A percentile compares a stretch with the other conserved stretches of the same genome.
These are phyloP conservation scores for Aproaerema taeniolella DNA, from an alignment of 2,888 invertebrate species.

Conservation along the genomic window DNA sequence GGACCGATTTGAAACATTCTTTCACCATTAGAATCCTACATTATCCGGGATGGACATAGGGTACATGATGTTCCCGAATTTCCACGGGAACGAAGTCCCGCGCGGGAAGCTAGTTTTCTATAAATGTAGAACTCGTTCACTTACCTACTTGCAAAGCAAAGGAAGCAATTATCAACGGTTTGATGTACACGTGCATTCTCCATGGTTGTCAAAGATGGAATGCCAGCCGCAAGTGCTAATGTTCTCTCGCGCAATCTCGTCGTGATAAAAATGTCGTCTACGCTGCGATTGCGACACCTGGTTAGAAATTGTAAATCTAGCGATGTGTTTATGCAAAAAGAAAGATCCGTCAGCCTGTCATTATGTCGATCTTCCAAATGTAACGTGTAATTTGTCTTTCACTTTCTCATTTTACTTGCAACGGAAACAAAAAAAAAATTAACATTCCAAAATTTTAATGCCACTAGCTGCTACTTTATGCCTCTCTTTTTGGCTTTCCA, in stretches of 20 bases:
- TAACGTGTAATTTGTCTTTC: slow-evolving; percentile 28
- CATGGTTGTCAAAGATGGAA: too few species aligned
- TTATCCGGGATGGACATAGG: too few species aligned
- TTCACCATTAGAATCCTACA: too few species aligned
- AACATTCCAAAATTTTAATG: slow-evolving; percentile 18
- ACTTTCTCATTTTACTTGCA: slow-evolving; percentile 30
- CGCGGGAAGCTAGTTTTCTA: too few species aligned
- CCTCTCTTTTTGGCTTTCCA: slow-evolving; percentile 8
- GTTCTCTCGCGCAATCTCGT: too few species aligned
- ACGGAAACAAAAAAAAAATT: slow-evolving; percentile 17
- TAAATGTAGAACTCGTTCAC: too few species aligned
- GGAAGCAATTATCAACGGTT: neutral
- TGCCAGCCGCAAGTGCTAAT: neutral
- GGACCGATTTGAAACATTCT: too few species aligned
- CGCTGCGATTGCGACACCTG: slow-evolving; percentile 18
- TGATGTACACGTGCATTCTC: too few species aligned
- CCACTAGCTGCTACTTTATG: slow-evolving; percentile 9
- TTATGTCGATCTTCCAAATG: slow-evolving; percentile 26
- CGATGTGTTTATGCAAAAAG: slow-evolving; percentile 21
- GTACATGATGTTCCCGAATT: too few species aligned
- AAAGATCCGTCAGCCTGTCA: slow-evolving; percentile 17
- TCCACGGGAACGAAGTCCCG: too few species aligned
- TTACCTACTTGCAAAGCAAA: neutral
- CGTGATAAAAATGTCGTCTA: neutral
- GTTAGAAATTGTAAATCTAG: slow-evolving; percentile 31